Evolutionary conservation across 2,797 vertebrate genomes (phyloP), one percentile per base, ranked within the genome.

Genomic region (Tachyglossus aculeatus): DNA sequence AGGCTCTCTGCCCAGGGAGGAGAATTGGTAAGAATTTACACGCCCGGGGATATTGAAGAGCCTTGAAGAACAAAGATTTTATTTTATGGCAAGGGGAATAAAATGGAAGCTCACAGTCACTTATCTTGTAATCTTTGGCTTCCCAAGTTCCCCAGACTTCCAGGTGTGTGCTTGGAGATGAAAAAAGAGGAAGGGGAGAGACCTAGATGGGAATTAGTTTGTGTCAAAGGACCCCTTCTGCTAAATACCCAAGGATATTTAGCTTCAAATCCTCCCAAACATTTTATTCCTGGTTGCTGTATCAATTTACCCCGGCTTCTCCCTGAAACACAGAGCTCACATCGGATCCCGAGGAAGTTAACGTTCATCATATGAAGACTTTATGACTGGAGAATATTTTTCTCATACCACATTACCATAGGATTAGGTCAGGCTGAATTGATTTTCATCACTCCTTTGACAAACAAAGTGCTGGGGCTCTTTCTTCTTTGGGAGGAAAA

Each of bases 21-120:
- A 48, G 27, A 41, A 64, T 74, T 68, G 53, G 61, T 81, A 78
- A 74, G 68, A 81, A 66, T 75, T 48, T 79, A 74, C 37, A 80
- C 67, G 66, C 56, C 70, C 33, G 34, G 70, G 80, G 53, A 56
- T 52, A 61, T 44, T 61, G n/a, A n/a, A n/a, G n/a, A n/a, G 34
- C 38, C 62, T 74, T 65, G 52, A 60, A 66, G 70, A 80, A 71
- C 62, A 83, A 83, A 85, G 76, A 73, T 58, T 48, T 53, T 41
- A 43, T 64, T 72, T 83, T 64, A 74, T 60, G 75, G 68, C 24
- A 52, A 57, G 44, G 71, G 72, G 65, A 80, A 66, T 71, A 72
- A 79, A 76, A 43, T 60, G 24, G 53, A 73, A 71, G 66, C 75
- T 44, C 64, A 56, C 31, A 58, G 62, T 25, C 41, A 44, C 33